Percentiles rank a stretch among this genome's conserved stretches.
Evolutionary conservation across 1,140 invertebrate genomes (phyloP).

Genomic region (Drosophila oshimai): DNA sequence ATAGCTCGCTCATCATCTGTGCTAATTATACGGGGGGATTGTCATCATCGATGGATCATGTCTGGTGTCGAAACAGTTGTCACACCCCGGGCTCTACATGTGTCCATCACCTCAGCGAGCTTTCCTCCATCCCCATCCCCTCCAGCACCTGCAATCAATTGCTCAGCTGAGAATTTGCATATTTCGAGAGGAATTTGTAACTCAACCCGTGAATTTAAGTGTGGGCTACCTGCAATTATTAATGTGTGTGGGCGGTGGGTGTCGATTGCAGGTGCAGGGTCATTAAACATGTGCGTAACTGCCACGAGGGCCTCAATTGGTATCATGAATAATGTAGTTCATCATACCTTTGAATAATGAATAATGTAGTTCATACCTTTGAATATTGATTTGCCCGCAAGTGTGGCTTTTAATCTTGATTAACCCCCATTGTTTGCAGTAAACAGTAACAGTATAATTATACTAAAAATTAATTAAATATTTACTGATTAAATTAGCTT

Average conservation of each 20-base stretch:
- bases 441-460: neutral
- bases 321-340: slow-evolving; percentile 16
- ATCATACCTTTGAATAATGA: slow-evolving; percentile 2
- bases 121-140: neutral
- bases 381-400: neutral
- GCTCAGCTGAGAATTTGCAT: slow-evolving; percentile 15
- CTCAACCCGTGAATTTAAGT: neutral
- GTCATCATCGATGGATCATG: slow-evolving; percentile 45
- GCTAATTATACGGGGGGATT: slow-evolving; percentile 44
- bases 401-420: neutral
- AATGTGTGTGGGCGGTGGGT: slow-evolving; percentile 11
- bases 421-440: neutral
- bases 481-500: neutral
- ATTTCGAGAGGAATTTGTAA: slow-evolving; percentile 23
- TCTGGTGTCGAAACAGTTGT: neutral
- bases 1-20: slow-evolving; percentile 42
- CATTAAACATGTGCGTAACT: slow-evolving; percentile 5
- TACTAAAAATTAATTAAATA: neutral
- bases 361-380: neutral
- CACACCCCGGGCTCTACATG: slow-evolving; percentile 1
- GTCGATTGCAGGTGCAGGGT: slow-evolving; percentile 20
- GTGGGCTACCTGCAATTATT: slow-evolving; percentile 4
- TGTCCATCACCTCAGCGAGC: neutral
- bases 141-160: slow-evolving; percentile 1
- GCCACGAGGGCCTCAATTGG: neutral